These are phyloP conservation scores for Ptychochromis oligacanthus DNA, from an alignment of 2,113 vertebrate genomes.

Conservation along the genomic window DNA sequence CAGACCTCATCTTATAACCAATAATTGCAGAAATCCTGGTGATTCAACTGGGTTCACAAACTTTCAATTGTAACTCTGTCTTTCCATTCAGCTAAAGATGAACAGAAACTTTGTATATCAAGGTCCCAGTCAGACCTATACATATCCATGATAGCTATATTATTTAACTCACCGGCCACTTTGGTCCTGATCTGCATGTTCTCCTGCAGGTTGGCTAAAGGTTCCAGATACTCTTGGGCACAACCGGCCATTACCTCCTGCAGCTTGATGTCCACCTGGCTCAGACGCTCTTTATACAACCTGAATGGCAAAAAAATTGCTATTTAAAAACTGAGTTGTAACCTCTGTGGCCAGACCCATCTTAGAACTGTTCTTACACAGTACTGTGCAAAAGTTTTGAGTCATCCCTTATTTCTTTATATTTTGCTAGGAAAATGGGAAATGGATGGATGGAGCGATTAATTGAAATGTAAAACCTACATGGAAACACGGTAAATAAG, in stretches of 20 bases:
- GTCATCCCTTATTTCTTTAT: too few relatives aligned
- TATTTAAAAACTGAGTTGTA: not conserved
- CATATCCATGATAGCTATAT: not conserved
- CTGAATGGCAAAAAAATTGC: conserved; percentile 49
- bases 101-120: not conserved
- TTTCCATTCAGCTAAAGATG: too few relatives aligned
- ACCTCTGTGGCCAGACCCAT: not conserved
- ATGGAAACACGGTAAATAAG: too few relatives aligned
- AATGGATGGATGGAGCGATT: too few relatives aligned
- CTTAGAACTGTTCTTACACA: not conserved
- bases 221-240: conserved; percentile 97
- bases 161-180: conserved; percentile 86
- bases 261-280: conserved; percentile 97
- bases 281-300: conserved; percentile 96
- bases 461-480: too few relatives aligned
- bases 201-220: conserved; percentile 96
- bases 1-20: not conserved
- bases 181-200: conserved; percentile 99
- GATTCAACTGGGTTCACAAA: not conserved
- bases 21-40: not conserved
- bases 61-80: too few relatives aligned
- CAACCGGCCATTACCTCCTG: conserved; percentile 98
- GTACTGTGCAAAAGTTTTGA: too few relatives aligned
- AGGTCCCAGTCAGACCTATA: not conserved
- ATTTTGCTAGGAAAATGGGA: too few relatives aligned